Base-by-base conservation (phyloP, 2,888 invertebrate genomes). In the Myopa testacea region DNA sequence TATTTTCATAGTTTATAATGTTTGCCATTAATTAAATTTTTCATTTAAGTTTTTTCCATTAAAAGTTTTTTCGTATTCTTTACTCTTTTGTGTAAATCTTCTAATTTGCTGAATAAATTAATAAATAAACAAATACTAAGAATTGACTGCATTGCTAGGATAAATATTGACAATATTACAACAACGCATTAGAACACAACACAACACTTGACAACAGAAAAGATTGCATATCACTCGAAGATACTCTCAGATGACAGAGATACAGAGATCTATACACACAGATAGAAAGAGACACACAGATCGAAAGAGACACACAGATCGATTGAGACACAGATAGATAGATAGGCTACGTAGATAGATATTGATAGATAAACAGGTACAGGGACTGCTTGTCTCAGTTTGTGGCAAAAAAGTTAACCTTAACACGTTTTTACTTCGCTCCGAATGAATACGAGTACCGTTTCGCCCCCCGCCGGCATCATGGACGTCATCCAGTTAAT, bases 141-240 rank as follows among this genome's bases (percentile, higher is more conserved):
- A 75, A 67, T 67, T 40, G 67, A 67, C 75, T 55, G 68, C 68
- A 75, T 55, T 52, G 58, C 58, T 75, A 19, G 14, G 26, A n/a
- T 19, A 75, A 75, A 75, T 75, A 67, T 75, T 67, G 67, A 68
- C 75, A n/a, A 6, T 14, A n/a, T 62, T 34, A 62, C 65, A 65
- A 50, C 65, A 65, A 65, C 10, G 16, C 50, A 8, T 40, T 38
- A 55, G 45, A 52, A 14, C 7, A 70, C 55, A 34, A 62, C 12
- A 73, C 34, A 58, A 40, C 73, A 70, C 37, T 70, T 55, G 3
- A 16, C 55, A 55, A 34, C 34, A 26, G 45, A 52, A 70, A n/a
- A 26, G 69, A 45, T 38, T 38, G 65, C 38, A 38, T 38, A n/a
- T 67, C 34, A 67, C 67, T 34, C 45, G 52, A 45, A 52, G 69